Evolutionary conservation across 2,797 vertebrate genomes (phyloP).

Genomic region (Erithacus rubecula): DNA sequence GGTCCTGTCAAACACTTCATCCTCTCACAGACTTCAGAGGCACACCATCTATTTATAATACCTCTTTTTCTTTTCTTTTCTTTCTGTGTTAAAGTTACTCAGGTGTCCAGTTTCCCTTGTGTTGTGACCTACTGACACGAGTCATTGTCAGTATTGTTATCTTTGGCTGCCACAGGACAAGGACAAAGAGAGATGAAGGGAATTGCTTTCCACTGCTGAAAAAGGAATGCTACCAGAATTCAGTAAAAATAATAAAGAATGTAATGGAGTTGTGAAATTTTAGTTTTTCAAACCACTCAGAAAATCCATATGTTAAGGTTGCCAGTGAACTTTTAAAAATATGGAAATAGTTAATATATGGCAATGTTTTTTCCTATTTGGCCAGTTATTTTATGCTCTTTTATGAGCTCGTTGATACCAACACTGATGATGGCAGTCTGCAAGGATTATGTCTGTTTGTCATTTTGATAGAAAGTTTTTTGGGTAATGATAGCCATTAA

Average conservation of each 20-base stretch:
- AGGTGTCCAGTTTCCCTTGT: not conserved
- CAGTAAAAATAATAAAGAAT: not conserved
- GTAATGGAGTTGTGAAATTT: not conserved
- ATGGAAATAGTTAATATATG: not conserved
- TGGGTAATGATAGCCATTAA: not conserved
- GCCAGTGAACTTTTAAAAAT: not conserved
- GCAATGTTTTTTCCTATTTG: not conserved
- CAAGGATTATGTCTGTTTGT: not conserved
- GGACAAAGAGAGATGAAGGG: not conserved
- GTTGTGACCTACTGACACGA: not conserved
- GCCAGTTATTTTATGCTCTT: not conserved
- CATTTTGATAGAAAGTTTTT: not conserved
- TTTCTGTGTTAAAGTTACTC: slow-evolving; percentile 41
- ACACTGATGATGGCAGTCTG: not conserved
- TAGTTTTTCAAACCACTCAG: not conserved
- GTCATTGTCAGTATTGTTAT: not conserved
- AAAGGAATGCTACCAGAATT: not conserved
- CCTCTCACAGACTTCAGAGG: slow-evolving; percentile 39
- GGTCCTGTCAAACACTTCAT: slow-evolving; percentile 40
- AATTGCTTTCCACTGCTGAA: not conserved
- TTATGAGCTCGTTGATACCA: not conserved
- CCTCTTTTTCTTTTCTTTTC: not conserved
- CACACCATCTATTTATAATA: slow-evolving; percentile 22
- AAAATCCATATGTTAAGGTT: not conserved
- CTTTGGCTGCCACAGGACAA: not conserved